Conservation (phyloP, 2,888 invertebrate genomes). For the Dasysyrphus tricinctus region DNA sequence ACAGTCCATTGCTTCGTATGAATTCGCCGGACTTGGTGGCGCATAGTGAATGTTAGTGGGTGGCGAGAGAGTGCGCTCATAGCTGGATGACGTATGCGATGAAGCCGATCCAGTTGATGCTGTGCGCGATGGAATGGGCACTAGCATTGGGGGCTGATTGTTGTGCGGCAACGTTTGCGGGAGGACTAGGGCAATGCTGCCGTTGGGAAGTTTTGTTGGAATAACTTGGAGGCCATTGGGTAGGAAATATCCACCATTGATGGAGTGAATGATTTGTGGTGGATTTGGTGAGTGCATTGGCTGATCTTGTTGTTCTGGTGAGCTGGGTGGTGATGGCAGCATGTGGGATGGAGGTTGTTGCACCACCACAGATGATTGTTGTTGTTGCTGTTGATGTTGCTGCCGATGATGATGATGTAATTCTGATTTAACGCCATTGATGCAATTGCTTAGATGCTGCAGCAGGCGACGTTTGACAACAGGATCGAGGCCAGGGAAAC, state of each 20-base stretch:
- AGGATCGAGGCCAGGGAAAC: constrained; percentile 90
- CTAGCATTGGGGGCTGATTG: constrained; percentile 88
- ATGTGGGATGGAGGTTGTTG: constrained; percentile 85
- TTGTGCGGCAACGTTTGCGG: constrained; percentile 87
- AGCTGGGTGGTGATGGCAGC: constrained; percentile 84
- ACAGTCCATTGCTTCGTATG: constrained; percentile 83
- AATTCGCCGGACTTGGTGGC: constrained; percentile 85
- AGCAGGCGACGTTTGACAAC: constrained; percentile 89
- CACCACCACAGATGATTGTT: constrained; percentile 78
- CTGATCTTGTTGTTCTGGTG: constrained; percentile 80
- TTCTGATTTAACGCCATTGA: constrained; percentile 83
- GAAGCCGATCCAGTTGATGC: constrained; percentile 89
- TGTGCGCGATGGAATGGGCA: constrained; percentile 90
- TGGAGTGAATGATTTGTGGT: constrained; percentile 82
- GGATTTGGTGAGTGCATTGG: constrained; percentile 76
- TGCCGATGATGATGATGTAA: constrained; percentile 79
- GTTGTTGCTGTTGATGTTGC: constrained; percentile 67
- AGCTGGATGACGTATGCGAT: constrained; percentile 84
- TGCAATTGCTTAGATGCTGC: constrained; percentile 90
- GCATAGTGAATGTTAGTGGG: constrained; percentile 84
- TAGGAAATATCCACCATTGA: constrained; percentile 86
- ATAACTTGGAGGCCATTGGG: constrained; percentile 91
- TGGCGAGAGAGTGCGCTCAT: constrained; percentile 84
- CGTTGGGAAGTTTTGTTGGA: constrained; percentile 92
- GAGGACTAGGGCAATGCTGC: constrained; percentile 91